Conservation (phyloP, 2,888 invertebrate species). For the Ceriagrion tenellum region DNA sequence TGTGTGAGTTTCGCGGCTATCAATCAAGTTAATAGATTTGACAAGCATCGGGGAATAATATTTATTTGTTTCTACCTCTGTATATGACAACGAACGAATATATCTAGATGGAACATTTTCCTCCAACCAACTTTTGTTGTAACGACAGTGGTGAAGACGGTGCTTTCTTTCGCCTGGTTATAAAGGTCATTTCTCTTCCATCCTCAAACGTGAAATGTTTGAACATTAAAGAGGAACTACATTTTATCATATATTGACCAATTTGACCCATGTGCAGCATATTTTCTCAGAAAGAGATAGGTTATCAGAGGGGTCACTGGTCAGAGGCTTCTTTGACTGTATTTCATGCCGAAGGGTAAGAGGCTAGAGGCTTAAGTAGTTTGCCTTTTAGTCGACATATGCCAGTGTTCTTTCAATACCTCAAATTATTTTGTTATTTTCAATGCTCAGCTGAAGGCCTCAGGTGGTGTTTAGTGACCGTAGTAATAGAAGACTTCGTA, state of each 20-base stretch:
- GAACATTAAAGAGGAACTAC: slow-evolving; percentile 21
- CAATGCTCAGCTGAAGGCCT: background rate
- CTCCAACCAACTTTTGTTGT: background rate
- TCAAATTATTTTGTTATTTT: background rate
- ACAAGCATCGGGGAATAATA: background rate
- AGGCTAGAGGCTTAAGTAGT: background rate
- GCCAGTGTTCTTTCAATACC: background rate
- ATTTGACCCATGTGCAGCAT: slow-evolving; percentile 38
- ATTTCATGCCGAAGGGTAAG: slow-evolving; percentile 14
- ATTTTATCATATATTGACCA: slow-evolving; percentile 49
- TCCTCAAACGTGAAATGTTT: background rate
- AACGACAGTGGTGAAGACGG: background rate
- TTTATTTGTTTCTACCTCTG: background rate
- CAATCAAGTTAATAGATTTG: background rate
- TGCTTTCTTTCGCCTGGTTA: background rate
- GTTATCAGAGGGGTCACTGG: slow-evolving; percentile 19
- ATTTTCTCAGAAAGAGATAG: slow-evolving; percentile 30
- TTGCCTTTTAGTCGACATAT: background rate
- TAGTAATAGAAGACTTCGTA: background rate
- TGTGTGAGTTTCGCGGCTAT: no score
- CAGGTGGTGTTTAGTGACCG: background rate
- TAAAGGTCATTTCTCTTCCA: slow-evolving; percentile 1
- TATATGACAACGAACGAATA: background rate
- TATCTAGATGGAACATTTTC: background rate
- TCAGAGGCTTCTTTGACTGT: slow-evolving; percentile 19